Base-by-base conservation (phyloP, 2,797 vertebrate species). In the Sebastes aleutianus region DNA sequence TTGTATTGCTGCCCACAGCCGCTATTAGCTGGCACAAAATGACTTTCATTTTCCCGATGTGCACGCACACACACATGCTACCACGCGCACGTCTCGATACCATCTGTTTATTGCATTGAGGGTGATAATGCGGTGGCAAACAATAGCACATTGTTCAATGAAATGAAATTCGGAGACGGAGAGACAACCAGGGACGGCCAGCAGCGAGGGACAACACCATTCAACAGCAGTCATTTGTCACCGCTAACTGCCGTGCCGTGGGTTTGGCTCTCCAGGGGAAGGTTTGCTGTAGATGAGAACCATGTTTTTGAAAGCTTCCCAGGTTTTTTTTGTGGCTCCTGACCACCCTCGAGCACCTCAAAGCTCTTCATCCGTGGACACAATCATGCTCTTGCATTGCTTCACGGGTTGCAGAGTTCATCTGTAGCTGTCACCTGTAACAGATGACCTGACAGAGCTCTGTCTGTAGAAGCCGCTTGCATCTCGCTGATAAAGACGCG, bases 161-260 rank as follows among this genome's bases (percentile, higher is more conserved):
- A 91, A 93, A 95, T 93, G 86, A 91, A 89, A 92, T 91, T 82
- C 12, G 12, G 80, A 87, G 85, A 85, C 65, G 65, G 77, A 79
- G 79, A 79, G 88, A 87, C 65, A 78, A 81, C 69, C 70, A 26
- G 81, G 82, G 83, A 86, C 26, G 50, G 47, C 50, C 53, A 18
- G 76, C 73, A 79, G 87, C 83, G 20, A 84, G 87, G 78, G 89
- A 91, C 86, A 71, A 43, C 78, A 69, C 68, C 80, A 79, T 80
- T 90, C 87, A 88, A 36, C 85, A 85, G 90, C 80, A 89, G 85
- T 87, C 87, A 84, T 95, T 93, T 92, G 90, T 94, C 93, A 91
- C 77, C 68, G 29, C 87, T 91, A 91, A 94, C 87, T 84, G 91
- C 86, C 80, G 61, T 58, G 82, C 74, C 56, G 73, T 31, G 78